Evolutionary conservation across 2,888 invertebrate genomes (phyloP).

Genomic region (Trichopoda pennipes): DNA sequence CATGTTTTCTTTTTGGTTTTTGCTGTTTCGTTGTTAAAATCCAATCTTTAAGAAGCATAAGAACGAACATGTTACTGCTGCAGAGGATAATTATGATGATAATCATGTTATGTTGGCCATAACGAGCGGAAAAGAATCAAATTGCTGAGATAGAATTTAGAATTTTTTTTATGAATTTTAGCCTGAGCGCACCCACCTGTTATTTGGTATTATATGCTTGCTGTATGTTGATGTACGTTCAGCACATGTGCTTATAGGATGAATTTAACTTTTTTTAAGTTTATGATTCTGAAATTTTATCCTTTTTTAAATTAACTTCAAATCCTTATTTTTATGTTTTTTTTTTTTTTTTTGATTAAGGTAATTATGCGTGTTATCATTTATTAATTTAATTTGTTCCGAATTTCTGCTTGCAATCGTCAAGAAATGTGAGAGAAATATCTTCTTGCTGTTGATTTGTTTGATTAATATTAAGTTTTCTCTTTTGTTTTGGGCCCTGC

Average conservation of each 20-base stretch:
- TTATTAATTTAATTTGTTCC: conserved; percentile 21
- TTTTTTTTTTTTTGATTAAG: not conserved
- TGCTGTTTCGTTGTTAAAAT: conserved; percentile 4
- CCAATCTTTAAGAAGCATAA: conserved; percentile 1
- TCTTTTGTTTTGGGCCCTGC: conserved; percentile 47
- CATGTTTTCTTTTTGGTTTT: not conserved
- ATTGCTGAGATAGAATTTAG: conserved; percentile 39
- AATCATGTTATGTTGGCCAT: conserved; percentile 32
- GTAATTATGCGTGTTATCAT: not conserved
- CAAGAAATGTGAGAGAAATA: conserved; percentile 36
- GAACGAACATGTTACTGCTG: conserved; percentile 14
- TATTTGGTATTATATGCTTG: conserved; percentile 37
- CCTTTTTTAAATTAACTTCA: conserved; percentile 8
- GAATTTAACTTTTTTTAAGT: conserved; percentile 37
- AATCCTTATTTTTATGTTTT: not conserved
- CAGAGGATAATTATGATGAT: conserved; percentile 36
- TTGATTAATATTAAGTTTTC: conserved; percentile 35
- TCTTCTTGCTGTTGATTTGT: conserved; percentile 5
- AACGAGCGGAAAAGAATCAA: conserved; percentile 54
- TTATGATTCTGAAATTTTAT: conserved; percentile 32
- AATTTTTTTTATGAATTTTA: conserved; percentile 46
- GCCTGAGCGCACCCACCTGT: conserved; percentile 69
- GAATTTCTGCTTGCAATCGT: conserved; percentile 26
- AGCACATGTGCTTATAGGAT: conserved; percentile 52
- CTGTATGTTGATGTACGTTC: conserved; percentile 9